Evolutionary conservation across 2,113 vertebrate species (phyloP).

Genomic region (Hippocampus barbouri): DNA sequence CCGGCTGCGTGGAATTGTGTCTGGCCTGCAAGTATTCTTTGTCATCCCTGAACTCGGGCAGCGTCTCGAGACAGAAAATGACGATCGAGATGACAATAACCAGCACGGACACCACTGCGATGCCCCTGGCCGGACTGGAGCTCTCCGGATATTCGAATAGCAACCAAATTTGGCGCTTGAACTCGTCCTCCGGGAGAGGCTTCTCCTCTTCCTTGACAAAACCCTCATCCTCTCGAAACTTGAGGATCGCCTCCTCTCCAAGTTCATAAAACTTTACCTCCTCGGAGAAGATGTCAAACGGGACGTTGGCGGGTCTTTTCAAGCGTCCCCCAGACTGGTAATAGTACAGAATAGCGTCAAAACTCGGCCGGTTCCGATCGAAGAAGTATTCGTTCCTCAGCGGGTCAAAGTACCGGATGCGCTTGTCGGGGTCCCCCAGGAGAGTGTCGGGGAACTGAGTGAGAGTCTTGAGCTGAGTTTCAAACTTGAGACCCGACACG

Average conservation of each 20-base stretch:
- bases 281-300: conserved; percentile 95
- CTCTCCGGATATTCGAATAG: conserved; percentile 98
- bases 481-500: conserved; percentile 92
- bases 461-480: conserved; percentile 93
- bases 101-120: conserved; percentile 94
- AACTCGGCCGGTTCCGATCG: conserved; percentile 93
- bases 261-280: conserved; percentile 98
- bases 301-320: conserved; percentile 92
- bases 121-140: conserved; percentile 90
- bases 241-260: conserved; percentile 92
- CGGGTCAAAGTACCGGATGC: conserved; percentile 94
- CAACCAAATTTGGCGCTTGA: conserved; percentile 97
- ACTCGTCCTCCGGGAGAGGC: conserved; percentile 88
- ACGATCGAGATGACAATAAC: conserved; percentile 98
- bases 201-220: conserved; percentile 96
- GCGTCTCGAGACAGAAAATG: conserved; percentile 95
- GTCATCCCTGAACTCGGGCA: conserved; percentile 94
- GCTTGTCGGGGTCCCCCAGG: conserved; percentile 88
- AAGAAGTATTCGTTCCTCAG: conserved; percentile 98
- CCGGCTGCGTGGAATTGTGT: conserved; percentile 75
- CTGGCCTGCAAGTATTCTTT: conserved; percentile 79
- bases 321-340: conserved; percentile 94
- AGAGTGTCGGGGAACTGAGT: conserved; percentile 95
- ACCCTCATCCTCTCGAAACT: conserved; percentile 96
- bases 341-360: conserved; percentile 95